Conservation (phyloP, 2,797 vertebrate species). For the Aratinga solstitialis region DNA sequence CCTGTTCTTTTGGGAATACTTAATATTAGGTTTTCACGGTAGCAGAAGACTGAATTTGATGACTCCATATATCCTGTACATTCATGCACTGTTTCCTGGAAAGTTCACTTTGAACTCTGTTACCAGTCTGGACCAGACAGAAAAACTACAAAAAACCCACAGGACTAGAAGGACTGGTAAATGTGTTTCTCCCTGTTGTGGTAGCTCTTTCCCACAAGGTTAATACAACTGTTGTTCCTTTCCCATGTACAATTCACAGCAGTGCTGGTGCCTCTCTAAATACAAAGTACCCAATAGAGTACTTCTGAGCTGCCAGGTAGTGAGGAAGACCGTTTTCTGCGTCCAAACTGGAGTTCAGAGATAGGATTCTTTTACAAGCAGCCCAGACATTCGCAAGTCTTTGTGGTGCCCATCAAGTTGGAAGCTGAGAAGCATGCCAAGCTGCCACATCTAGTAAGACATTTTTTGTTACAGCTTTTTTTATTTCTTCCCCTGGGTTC, state of each 20-base stretch:
- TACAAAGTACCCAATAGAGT: neutral
- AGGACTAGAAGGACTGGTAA: neutral
- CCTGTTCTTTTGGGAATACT: neutral
- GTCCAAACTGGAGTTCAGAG: neutral
- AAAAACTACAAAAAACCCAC: neutral
- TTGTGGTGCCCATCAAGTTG: neutral
- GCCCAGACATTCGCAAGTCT: neutral
- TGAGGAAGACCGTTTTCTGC: neutral
- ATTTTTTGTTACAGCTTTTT: neutral
- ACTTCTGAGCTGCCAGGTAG: neutral
- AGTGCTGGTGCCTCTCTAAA: neutral
- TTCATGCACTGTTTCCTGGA: neutral
- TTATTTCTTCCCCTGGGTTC: neutral
- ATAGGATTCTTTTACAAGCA: neutral
- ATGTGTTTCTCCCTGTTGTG: neutral
- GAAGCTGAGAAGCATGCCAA: neutral
- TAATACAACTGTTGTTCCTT: neutral
- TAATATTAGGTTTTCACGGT: neutral
- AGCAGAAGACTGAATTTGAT: neutral
- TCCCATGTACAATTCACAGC: neutral
- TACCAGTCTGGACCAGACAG: rapidly evolving
- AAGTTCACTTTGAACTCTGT: neutral
- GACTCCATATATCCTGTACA: too few relatives aligned
- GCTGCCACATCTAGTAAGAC: neutral
- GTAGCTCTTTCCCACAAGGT: rapidly evolving